phyloP scores from a whole-genome alignment of 2,113 vertebrate genomes.

The Lepus americanus region DNA sequence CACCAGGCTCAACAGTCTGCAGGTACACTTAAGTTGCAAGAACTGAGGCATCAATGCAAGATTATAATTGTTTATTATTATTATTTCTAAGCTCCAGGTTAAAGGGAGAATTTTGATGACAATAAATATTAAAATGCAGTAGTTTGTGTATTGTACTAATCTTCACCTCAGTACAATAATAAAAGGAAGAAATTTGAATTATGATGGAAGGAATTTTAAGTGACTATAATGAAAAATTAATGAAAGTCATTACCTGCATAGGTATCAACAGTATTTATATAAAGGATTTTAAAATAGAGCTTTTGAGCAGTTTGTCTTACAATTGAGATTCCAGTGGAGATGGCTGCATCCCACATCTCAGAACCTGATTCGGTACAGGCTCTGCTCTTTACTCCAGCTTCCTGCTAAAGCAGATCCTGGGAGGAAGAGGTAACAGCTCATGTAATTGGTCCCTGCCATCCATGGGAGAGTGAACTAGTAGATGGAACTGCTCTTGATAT shows the following conservation, averaged over 20 bases:
- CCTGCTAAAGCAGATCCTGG: no score
- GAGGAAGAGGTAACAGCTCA: no score
- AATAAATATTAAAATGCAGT: background rate
- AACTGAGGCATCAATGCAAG: background rate
- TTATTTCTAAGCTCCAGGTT: background rate
- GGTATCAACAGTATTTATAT: background rate
- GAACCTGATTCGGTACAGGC: no score
- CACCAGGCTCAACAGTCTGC: background rate
- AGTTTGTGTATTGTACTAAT: background rate
- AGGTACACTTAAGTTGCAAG: background rate
- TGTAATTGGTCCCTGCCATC: no score
- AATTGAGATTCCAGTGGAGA: no score
- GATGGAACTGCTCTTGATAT: no score
- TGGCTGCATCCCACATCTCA: no score
- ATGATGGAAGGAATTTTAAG: conserved; percentile 37
- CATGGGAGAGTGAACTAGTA: no score
- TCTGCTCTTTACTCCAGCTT: no score
- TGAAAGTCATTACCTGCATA: conserved; percentile 8
- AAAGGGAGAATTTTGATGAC: background rate
- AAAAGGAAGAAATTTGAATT: conserved; percentile 19
- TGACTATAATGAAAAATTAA: conserved; percentile 21
- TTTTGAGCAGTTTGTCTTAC: background rate
- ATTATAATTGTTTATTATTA: background rate
- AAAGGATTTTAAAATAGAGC: background rate
- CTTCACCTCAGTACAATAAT: conserved; percentile 32